Conservation (phyloP, 2,797 vertebrate genomes). For the Urophycis tenuis region DNA sequence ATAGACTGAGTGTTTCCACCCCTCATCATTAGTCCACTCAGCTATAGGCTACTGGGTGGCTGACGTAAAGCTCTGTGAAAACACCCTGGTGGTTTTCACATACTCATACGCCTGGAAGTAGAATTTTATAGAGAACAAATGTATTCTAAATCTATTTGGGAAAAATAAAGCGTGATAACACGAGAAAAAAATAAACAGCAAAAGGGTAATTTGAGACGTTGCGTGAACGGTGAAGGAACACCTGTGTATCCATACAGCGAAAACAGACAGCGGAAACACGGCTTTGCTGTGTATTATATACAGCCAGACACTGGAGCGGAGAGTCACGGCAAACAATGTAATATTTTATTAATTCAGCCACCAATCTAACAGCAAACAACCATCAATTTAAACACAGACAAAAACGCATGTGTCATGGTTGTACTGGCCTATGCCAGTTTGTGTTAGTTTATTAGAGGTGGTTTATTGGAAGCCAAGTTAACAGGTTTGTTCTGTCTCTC, state of each 20-base stretch:
- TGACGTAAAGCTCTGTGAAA: background rate
- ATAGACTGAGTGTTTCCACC: slow-evolving; percentile 54
- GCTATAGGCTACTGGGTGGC: slow-evolving; percentile 7
- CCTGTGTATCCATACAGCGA: background rate
- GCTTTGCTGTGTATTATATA: background rate
- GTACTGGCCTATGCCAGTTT: background rate
- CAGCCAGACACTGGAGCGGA: background rate
- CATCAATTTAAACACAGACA: too few relatives aligned
- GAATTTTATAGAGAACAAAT: background rate
- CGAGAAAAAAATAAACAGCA: background rate
- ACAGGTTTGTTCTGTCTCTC: too few relatives aligned
- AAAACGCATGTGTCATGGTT: too few relatives aligned
- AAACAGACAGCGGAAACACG: background rate
- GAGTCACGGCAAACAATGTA: background rate
- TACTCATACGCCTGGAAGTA: background rate
- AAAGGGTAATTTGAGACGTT: background rate
- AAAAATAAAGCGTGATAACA: too few relatives aligned
- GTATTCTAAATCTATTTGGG: background rate
- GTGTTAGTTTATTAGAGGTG: background rate
- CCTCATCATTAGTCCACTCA: slow-evolving; percentile 67
- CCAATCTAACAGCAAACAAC: background rate
- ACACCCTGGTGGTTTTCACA: background rate
- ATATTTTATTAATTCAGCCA: background rate
- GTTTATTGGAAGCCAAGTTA: background rate
- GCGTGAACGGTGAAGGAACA: background rate